A percentile compares a stretch with the other conserved stretches of the same genome.
Conservation (phyloP, 2,113 vertebrate genomes). For the Labrus mixtus region DNA sequence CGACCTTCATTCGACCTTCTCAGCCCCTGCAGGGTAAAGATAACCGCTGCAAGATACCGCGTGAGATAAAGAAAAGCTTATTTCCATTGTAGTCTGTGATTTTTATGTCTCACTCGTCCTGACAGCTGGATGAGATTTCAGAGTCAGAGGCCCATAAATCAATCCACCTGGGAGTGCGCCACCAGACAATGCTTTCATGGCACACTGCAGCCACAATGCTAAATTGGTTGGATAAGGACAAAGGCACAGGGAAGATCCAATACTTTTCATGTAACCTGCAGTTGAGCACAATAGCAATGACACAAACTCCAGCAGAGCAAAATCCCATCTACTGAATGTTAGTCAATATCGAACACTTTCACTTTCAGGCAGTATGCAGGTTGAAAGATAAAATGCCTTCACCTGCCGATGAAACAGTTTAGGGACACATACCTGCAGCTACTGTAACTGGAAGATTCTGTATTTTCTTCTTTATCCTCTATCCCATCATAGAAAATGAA, state of each 20-base stretch:
- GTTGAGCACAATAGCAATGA: constrained; percentile 21
- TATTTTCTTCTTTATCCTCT: too few relatives aligned
- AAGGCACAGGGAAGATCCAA: constrained; percentile 45
- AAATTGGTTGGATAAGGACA: constrained; percentile 57
- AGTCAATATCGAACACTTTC: constrained; percentile 10
- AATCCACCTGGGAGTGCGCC: constrained; percentile 44
- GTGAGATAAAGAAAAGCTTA: constrained; percentile 36
- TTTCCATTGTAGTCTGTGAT: constrained; percentile 45
- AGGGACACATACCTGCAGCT: background rate
- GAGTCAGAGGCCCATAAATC: constrained; percentile 55
- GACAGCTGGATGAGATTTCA: constrained; percentile 46
- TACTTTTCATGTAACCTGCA: constrained; percentile 47
- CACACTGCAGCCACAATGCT: constrained; percentile 31
- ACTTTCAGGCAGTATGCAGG: background rate
- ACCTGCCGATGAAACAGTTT: constrained; percentile 6
- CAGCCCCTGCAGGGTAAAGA: constrained; percentile 1
- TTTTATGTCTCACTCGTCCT: constrained; percentile 33
- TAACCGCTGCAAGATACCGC: constrained; percentile 1
- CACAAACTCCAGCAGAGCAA: constrained; percentile 6
- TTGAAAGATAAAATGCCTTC: background rate
- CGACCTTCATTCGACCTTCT: background rate
- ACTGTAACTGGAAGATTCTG: too few relatives aligned
- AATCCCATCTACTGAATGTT: background rate
- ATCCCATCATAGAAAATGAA: too few relatives aligned
- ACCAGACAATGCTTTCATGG: constrained; percentile 42